These are phyloP conservation scores for Drosophila orena DNA, from an alignment of 1,140 invertebrate species.

Conservation along the genomic window DNA sequence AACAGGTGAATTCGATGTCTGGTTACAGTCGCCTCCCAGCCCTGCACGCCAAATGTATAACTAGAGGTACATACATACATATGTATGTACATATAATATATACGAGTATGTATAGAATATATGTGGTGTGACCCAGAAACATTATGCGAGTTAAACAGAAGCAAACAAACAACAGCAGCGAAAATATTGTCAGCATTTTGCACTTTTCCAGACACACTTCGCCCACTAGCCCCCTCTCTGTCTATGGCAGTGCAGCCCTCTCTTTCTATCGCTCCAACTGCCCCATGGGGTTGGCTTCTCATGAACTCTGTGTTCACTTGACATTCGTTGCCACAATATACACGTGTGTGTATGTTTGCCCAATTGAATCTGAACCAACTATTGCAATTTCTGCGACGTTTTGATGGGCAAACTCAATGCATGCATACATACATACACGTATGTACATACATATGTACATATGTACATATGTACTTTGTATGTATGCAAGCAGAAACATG, in stretches of 20 bases:
- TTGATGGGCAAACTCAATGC: neutral
- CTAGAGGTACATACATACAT: neutral
- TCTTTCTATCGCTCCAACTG: neutral
- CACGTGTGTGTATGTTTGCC: conserved; percentile 7
- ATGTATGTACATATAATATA: too few relatives aligned
- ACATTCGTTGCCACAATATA: conserved; percentile 51
- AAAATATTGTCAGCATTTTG: conserved; percentile 76
- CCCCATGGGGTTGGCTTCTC: conserved; percentile 21
- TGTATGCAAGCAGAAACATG: too few relatives aligned
- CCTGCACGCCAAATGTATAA: conserved; percentile 8
- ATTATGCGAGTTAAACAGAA: conserved; percentile 64
- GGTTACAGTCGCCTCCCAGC: neutral
- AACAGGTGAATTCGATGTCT: conserved; percentile 24
- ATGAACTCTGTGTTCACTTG: conserved; percentile 60
- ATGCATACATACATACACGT: too few relatives aligned
- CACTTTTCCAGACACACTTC: conserved; percentile 61
- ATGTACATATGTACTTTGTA: too few relatives aligned
- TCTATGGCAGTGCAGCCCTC: neutral
- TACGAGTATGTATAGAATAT: neutral
- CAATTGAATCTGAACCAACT: conserved; percentile 13
- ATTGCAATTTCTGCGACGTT: neutral
- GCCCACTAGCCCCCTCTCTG: neutral
- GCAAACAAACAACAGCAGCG: conserved; percentile 38
- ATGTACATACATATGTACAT: too few relatives aligned
- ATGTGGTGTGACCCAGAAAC: conserved; percentile 71